Conservation (phyloP, 2,888 invertebrate genomes). For the Eugnorisma glareosa region DNA sequence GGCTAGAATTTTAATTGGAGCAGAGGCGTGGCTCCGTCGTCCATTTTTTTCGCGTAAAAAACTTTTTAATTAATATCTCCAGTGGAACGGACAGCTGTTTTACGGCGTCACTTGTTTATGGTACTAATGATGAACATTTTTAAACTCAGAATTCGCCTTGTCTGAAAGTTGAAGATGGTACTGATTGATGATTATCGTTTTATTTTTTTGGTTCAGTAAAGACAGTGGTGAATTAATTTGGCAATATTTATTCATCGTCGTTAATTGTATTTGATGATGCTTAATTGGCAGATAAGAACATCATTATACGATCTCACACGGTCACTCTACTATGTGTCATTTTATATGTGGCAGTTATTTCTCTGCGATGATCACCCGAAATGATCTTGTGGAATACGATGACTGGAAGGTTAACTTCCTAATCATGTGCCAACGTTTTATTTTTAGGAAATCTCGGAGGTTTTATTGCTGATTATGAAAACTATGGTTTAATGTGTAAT, state of each 20-base stretch:
- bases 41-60: slow-evolving; percentile 77
- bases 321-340: neutral
- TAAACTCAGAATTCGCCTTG: slow-evolving; percentile 58
- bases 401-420: neutral
- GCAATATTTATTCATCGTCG: slow-evolving; percentile 3
- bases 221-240: slow-evolving; percentile 14
- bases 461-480: neutral
- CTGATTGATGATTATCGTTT: slow-evolving; percentile 37
- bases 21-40: slow-evolving; percentile 71
- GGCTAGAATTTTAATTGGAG: slow-evolving; percentile 87
- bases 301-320: neutral
- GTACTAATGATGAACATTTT: slow-evolving; percentile 77
- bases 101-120: slow-evolving; percentile 76
- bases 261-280: slow-evolving; percentile 4
- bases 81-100: slow-evolving; percentile 79
- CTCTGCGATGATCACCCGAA: no score
- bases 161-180: slow-evolving; percentile 34
- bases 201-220: slow-evolving; percentile 29
- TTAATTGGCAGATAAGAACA: neutral
- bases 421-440: neutral
- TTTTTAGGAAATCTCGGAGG: neutral
- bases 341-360: neutral
- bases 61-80: slow-evolving; percentile 88
- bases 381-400: neutral
- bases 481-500: neutral